Conservation (phyloP, 2,888 invertebrate species). For the Eumacrocentrus americanus region DNA sequence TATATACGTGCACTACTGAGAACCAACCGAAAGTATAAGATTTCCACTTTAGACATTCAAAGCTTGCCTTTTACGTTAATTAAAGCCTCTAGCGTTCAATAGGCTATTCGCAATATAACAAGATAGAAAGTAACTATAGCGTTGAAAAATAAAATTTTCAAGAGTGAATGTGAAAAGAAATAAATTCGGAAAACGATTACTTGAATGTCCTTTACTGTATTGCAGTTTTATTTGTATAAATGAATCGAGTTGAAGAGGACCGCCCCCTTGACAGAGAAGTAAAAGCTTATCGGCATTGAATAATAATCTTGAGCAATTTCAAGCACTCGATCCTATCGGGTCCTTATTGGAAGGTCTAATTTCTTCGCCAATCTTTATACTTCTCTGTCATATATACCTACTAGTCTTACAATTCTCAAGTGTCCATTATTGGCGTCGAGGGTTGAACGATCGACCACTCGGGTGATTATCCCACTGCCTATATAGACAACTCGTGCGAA, state of each 20-base stretch:
- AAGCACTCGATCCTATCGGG: background rate
- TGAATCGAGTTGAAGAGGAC: background rate
- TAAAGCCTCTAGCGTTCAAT: no score
- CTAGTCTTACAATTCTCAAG: background rate
- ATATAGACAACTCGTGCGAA: conserved; percentile 16
- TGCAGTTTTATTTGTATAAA: background rate
- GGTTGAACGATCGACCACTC: conserved; percentile 4
- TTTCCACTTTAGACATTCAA: no score
- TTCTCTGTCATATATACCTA: no score
- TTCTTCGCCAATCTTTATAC: background rate
- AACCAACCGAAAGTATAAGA: no score
- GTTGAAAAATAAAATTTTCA: no score
- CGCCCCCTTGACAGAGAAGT: background rate
- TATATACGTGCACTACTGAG: no score
- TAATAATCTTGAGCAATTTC: background rate
- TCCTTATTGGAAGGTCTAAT: background rate
- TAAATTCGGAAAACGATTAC: background rate
- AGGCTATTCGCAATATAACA: no score
- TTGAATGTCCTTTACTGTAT: background rate
- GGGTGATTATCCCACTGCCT: conserved; percentile 1
- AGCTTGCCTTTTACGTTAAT: no score
- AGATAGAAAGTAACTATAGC: no score
- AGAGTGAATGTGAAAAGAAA: background rate
- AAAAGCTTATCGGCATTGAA: background rate
- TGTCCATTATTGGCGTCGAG: conserved; percentile 9